Percentiles rank a stretch among this genome's conserved stretches.
phyloP scores from a whole-genome alignment of 2,888 invertebrate species.

The Kuschelorhynchus macadamiae region DNA sequence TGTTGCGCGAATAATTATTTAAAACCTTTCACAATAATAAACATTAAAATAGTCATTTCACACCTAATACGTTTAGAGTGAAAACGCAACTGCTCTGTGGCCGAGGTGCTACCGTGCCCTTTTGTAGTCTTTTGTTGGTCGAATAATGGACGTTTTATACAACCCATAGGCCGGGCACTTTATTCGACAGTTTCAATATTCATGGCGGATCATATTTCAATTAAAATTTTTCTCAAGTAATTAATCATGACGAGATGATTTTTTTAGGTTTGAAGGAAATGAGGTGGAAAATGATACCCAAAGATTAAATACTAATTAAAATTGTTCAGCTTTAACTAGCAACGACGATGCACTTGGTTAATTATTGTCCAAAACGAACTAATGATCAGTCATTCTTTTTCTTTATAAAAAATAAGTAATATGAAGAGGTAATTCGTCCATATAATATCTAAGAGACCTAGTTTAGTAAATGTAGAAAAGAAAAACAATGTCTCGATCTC shows the following conservation, averaged over 20 bases:
- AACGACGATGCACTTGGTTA: too few species aligned
- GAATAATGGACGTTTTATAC: slow-evolving; percentile 30
- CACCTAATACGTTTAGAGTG: slow-evolving; percentile 25
- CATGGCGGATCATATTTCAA: slow-evolving; percentile 31
- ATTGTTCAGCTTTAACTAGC: too few species aligned
- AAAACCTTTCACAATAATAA: slow-evolving; percentile 17
- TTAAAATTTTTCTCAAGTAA: slow-evolving; percentile 27
- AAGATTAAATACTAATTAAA: slow-evolving; percentile 6
- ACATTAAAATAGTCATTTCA: slow-evolving; percentile 37
- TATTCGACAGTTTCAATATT: slow-evolving; percentile 24
- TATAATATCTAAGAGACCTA: too few species aligned
- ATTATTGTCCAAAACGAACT: too few species aligned
- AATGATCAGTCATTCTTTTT: too few species aligned
- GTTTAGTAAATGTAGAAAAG: too few species aligned
- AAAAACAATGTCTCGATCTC: too few species aligned
- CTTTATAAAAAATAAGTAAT: too few species aligned
- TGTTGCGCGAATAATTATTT: slow-evolving; percentile 28
- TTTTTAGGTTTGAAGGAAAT: not conserved
- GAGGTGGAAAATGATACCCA: not conserved
- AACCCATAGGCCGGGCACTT: slow-evolving; percentile 8
- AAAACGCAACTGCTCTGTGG: slow-evolving; percentile 27
- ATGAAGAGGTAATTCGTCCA: too few species aligned
- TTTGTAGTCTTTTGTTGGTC: slow-evolving; percentile 19
- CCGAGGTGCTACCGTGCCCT: slow-evolving; percentile 24
- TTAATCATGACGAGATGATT: slow-evolving; percentile 4